These are phyloP conservation scores for Distichodus sexfasciatus DNA, from an alignment of 2,797 vertebrate genomes.

Conservation along the genomic window DNA sequence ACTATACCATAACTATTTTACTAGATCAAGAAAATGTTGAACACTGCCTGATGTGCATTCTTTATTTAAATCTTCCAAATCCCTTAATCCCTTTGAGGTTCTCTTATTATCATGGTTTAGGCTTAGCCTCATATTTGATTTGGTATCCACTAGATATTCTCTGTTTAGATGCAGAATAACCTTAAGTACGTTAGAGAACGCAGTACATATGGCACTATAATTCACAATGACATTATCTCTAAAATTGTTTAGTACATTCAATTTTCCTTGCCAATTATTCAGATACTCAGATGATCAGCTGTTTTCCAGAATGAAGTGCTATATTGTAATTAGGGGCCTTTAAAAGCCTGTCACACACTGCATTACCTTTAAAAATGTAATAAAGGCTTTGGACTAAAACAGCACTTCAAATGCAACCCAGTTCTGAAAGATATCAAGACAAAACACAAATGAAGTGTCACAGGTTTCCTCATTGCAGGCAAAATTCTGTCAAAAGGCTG, in stretches of 20 bases:
- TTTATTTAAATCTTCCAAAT: not conserved
- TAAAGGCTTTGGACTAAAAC: conserved; percentile 18
- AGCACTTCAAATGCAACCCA: conserved; percentile 18
- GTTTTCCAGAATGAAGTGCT: conserved; percentile 19
- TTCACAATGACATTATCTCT: not conserved
- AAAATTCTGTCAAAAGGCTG: not conserved
- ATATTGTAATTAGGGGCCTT: conserved; percentile 36
- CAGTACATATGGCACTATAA: not conserved
- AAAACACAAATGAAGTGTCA: conserved; percentile 23
- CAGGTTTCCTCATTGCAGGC: not conserved
- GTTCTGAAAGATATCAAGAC: conserved; percentile 20
- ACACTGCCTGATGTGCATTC: not conserved
- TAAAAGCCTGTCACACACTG: conserved; percentile 9
- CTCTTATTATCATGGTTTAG: not conserved
- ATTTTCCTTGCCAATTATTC: conserved; percentile 3
- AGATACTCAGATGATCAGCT: not conserved
- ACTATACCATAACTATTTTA: too few species aligned
- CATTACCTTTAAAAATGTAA: conserved; percentile 20
- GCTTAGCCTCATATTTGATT: not conserved
- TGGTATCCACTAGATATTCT: not conserved
- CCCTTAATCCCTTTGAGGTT: not conserved
- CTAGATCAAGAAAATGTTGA: too few species aligned
- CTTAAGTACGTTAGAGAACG: conserved; percentile 3
- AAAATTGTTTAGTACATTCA: not conserved
- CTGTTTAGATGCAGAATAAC: conserved; percentile 3